phyloP scores from a whole-genome alignment of 2,113 vertebrate genomes.

The Zingel zingel region DNA sequence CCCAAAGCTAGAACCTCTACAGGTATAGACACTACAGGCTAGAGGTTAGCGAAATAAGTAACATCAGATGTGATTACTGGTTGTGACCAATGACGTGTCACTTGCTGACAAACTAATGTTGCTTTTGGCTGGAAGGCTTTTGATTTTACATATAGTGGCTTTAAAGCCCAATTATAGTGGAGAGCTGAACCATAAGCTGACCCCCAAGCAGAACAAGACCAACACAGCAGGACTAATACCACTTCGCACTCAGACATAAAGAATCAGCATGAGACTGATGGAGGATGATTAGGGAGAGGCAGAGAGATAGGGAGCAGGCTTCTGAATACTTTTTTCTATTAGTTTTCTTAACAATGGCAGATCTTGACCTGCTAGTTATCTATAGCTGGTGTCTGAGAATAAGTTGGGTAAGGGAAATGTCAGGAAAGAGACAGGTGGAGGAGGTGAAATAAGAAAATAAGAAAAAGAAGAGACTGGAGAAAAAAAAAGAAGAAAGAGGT shows the following conservation, averaged over 20 bases:
- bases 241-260: constrained; percentile 24
- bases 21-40: too few species aligned
- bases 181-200: constrained; percentile 47
- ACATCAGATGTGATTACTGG: too few species aligned
- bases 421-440: constrained; percentile 15
- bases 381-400: constrained; percentile 12
- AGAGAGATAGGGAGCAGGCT: constrained; percentile 8
- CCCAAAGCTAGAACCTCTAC: too few species aligned
- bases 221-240: constrained; percentile 59
- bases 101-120: constrained; percentile 22
- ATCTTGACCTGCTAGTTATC: constrained; percentile 44
- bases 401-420: constrained; percentile 18
- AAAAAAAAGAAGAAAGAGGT: constrained; percentile 15
- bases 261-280: constrained; percentile 51
- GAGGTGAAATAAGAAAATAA: constrained; percentile 32
- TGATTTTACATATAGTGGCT: constrained; percentile 39
- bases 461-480: not conserved
- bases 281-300: constrained; percentile 50
- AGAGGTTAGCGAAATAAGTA: too few species aligned
- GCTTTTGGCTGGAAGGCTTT: not conserved
- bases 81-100: not conserved
- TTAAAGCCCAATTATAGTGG: constrained; percentile 57
- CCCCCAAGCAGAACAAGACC: constrained; percentile 50
- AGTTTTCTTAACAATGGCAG: constrained; percentile 28
- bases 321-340: constrained; percentile 35